Base-by-base conservation (phyloP, 2,113 vertebrate species). In the Papio anubis region DNA sequence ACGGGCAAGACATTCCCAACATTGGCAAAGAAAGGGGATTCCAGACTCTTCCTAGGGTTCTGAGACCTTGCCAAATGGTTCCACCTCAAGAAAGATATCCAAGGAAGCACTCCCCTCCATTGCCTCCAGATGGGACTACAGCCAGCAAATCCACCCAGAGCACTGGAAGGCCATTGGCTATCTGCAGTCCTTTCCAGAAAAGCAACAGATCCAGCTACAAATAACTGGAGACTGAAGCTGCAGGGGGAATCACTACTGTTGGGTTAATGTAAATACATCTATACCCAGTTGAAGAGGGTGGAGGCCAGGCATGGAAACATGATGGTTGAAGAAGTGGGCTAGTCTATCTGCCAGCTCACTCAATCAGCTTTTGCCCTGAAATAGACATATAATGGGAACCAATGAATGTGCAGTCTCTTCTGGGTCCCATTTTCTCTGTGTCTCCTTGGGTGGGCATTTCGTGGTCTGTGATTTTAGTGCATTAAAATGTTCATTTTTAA, bases 371-470 rank as follows among this genome's bases (percentile, higher is more conserved):
- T 27, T 30, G 23, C 38, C 80, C 45, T 52, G 40, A 79, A 89
- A 72, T 16, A 25, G 43, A 18, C 27, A 59, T 4, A 27, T 55
- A 30, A 70, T 11, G 8, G 43, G 35, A 84, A 14, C 27, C 75
- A 35, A 35, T 5, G 80, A 80, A 9, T 48, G 23, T 45, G 30
- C 57, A 38, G 20, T 38, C 18, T 21, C 94, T 88, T 35, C 90
- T 43, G 82, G 50, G 20, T 80, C 38, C 70, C 43, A 57, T 68
- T 76, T 64, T 57, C 48, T 75, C 48, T 3, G 32, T 57, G 45
- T 97, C 79, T 95, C 81, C 82, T 95, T 32, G 64, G 50, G 85
- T 93, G 96, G 57, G 27, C 64, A 50, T 38, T 93, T 94, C 66
- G 38, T 35, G 64, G 81, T 23, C 0, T 73, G 30, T 61, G 64